Evolutionary conservation across 2,888 invertebrate species (phyloP), one percentile per base, ranked within the genome.

Genomic region (Mythimna lalbum): DNA sequence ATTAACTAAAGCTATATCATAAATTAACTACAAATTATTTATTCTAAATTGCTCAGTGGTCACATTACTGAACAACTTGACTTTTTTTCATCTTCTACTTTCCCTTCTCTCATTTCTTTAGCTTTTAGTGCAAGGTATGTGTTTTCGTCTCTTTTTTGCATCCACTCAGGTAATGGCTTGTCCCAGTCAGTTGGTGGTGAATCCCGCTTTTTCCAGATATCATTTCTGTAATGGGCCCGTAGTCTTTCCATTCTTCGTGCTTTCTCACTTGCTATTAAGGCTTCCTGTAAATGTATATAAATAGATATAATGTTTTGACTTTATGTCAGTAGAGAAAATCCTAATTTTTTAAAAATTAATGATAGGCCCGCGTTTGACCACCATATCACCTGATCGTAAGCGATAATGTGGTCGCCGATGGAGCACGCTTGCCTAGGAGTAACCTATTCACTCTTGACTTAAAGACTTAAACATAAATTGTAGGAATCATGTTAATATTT

Each of bases 121-220:
- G 97, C 96, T 94, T 97, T 98, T 1, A 95, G 49, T 78, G 97
- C 96, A 53, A 98, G 95, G 89, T 96, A 98, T 0, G 97, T 96
- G 76, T 96, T 94, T 88, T 98, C 96, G 86, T 97, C 97, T 85
- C 97, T 96, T 87, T 98, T 97, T 23, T 91, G 91, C 91, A 98
- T 94, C 97, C 97, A 97, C 9, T 98, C 97, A 0, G 99, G 98
- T 70, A 99, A 91, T 0, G 98, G 98, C 78, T 96, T 96, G 77
- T 97, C 96, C 99, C 99, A 99, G 90, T 98, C 97, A 64, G 95
- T 93, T 0, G 99, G 99, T 0, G 99, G 98, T 49, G 94, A 87
- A 9, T 96, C 96, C 56, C 99, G 94, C 89, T 97, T 97, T 86
- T 97, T 96, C 99, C 99, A 99, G 1, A 97, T 96, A 89, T 98